A percentile compares a stretch with the other conserved stretches of the same genome.
Evolutionary conservation across 2,113 vertebrate species (phyloP).

Genomic region (human (Homo sapiens)): DNA sequence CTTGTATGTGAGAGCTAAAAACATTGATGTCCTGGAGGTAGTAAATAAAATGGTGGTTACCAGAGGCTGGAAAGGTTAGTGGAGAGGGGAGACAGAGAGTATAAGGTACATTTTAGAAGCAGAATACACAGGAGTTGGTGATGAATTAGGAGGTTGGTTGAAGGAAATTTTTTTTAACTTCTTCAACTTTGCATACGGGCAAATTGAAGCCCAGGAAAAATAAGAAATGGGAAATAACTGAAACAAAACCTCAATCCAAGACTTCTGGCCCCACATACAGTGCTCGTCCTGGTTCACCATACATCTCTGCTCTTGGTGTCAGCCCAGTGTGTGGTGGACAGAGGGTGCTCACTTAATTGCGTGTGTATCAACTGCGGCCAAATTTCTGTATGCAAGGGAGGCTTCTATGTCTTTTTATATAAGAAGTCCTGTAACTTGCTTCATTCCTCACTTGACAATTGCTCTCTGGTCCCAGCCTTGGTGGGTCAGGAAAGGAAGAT

Average conservation of each 20-base stretch:
- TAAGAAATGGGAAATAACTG: background rate
- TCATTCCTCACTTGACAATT: background rate
- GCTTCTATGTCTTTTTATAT: background rate
- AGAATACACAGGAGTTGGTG: background rate
- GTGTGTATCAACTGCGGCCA: background rate
- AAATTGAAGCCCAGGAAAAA: background rate
- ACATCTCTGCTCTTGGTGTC: background rate
- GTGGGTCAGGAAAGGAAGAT: background rate
- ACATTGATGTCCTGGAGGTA: background rate
- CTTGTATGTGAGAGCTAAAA: background rate
- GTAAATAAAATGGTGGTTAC: background rate
- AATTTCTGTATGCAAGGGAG: background rate
- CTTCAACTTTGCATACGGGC: background rate
- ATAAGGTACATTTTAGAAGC: background rate
- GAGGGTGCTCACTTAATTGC: background rate
- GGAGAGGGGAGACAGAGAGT: background rate
- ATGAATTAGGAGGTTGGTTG: background rate
- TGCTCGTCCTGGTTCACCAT: background rate
- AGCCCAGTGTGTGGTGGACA: background rate
- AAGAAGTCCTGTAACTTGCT: background rate
- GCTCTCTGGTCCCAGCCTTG: background rate
- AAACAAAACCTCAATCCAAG: background rate
- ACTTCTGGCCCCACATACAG: background rate
- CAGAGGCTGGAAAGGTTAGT: background rate
- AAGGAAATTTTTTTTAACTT: slow-evolving; percentile 5